Conservation (phyloP, 2,888 invertebrate genomes). For the Drosophila seclusa region DNA sequence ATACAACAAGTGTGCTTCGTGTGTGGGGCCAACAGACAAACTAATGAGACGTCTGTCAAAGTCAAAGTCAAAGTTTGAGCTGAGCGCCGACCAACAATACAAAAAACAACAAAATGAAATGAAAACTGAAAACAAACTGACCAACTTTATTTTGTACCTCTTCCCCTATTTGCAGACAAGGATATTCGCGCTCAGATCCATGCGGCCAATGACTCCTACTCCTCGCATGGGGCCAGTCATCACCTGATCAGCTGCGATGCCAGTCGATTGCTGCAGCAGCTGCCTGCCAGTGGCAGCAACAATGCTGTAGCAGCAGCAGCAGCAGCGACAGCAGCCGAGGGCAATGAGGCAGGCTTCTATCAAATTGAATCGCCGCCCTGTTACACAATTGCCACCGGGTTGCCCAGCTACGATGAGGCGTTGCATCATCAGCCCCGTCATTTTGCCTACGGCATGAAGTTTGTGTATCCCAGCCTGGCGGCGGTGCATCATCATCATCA, state of each 20-base stretch:
- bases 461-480: conserved; percentile 82
- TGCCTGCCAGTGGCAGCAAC: conserved; percentile 24
- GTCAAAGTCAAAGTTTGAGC: conserved; percentile 52
- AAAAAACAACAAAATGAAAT: conserved; percentile 20
- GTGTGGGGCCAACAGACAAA: conserved; percentile 40
- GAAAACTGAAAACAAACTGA: conserved; percentile 11
- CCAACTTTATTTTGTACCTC: neutral
- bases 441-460: conserved; percentile 83
- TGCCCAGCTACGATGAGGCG: conserved; percentile 88
- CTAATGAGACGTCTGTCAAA: conserved; percentile 67
- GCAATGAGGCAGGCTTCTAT: conserved; percentile 80
- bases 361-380: conserved; percentile 87
- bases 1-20: conserved; percentile 51
- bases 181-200: conserved; percentile 84
- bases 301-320: neutral
- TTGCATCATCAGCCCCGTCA: conserved; percentile 86
- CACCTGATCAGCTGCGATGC: conserved; percentile 73
- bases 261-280: conserved; percentile 60
- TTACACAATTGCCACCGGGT: conserved; percentile 88
- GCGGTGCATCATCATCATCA: conserved; percentile 82
- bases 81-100: conserved; percentile 3
- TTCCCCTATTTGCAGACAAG: conserved; percentile 77
- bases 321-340: conserved; percentile 7
- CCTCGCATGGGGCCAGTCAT: conserved; percentile 67
- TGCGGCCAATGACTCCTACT: conserved; percentile 66